Evolutionary conservation across 2,888 invertebrate genomes (phyloP), one percentile per base, ranked within the genome.

Genomic region (Trissoscelio sp.): DNA sequence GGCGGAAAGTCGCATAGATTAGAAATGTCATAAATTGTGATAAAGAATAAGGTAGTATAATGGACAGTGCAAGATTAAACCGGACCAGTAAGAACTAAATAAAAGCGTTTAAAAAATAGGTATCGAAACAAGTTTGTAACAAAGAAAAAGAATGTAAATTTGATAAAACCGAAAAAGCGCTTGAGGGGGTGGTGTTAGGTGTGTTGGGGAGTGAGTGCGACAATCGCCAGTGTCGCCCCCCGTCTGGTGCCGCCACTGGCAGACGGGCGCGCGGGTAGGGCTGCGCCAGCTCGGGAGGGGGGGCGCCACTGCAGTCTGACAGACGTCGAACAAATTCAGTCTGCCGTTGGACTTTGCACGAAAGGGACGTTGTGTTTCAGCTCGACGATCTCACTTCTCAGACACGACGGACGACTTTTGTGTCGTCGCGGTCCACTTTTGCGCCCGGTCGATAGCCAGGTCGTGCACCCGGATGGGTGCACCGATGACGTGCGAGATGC

Each of bases 301-400:
- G 74, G 75, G 77, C 78, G 73, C 70, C 88, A 88, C 88, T 89
- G 88, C 89, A 83, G 86, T 86, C 88, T 87, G 87, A 86, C 88
- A 88, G 88, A 87, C 88, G 88, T 87, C 87, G 88, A 86, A 86
- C 86, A 88, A 88, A 86, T 88, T 89, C 89, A 90, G 89, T 90
- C 89, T 88, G 87, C 88, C 89, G 89, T 86, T 86, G 86, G 89
- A 89, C 88, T 88, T 87, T 83, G 85, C 83, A 82, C 84, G 85
- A 66, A 82, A 66, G 16, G 77, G 85, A 79, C 79, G 85, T 66
- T 20, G 53, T 11, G 64, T 11, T n/a, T 11, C 18, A 11, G 39
- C 1, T 22, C 55, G 31, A 31, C 44, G 18, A 3, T 9, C 18
- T 34, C 2, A n/a, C n/a, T n/a, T n/a, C n/a, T n/a, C n/a, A n/a